A percentile compares a stretch with the other conserved stretches of the same genome.
phyloP scores from a whole-genome alignment of 2,797 vertebrate species.

The Xenops minutus region DNA sequence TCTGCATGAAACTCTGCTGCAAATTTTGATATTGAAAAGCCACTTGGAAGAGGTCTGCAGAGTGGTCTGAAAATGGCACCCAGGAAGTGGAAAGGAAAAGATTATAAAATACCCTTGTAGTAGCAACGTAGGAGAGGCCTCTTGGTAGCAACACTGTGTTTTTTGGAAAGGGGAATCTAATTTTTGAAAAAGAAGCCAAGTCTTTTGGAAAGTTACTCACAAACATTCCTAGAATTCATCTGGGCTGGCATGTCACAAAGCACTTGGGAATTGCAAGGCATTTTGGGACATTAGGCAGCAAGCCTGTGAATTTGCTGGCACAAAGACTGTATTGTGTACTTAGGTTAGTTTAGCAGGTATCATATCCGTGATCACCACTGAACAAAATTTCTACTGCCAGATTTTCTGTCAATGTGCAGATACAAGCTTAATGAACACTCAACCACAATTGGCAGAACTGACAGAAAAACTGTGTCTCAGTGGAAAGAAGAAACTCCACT shows the following conservation, averaged over 20 bases:
- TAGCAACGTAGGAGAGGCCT: not conserved
- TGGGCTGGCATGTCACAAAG: not conserved
- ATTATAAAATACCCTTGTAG: not conserved
- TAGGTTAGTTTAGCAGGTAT: not conserved
- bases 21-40: not conserved
- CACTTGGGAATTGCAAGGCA: not conserved
- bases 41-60: not conserved
- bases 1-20: not conserved
- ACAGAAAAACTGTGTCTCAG: not conserved
- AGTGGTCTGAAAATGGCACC: not conserved
- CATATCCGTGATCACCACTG: not conserved
- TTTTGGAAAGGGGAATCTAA: not conserved
- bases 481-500: not conserved
- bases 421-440: not conserved
- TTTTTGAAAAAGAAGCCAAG: not conserved
- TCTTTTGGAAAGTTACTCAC: not conserved
- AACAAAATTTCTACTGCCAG: not conserved
- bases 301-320: not conserved
- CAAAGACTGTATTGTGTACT: not conserved
- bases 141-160: not conserved
- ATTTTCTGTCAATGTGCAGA: not conserved
- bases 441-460: not conserved
- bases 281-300: not conserved
- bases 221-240: constrained; percentile 27
- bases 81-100: not conserved